Conservation (phyloP, 2,888 invertebrate species). For the Sarcophaga carnaria region DNA sequence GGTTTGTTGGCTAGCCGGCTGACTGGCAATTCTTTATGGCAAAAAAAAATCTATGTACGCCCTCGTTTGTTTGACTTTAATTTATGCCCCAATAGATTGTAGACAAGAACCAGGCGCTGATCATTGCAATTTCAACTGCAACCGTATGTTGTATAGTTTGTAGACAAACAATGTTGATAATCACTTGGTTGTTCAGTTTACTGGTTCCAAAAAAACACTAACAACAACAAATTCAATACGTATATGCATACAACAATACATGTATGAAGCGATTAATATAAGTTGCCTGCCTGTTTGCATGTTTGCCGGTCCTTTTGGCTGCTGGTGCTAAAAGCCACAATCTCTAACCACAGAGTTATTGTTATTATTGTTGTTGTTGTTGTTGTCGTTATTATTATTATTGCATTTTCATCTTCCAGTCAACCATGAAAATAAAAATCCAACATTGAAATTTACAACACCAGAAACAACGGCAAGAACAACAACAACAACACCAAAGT, state of each 20-base stretch:
- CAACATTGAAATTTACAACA: constrained; percentile 33
- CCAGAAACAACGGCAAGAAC: too few relatives aligned
- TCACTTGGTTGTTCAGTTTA: constrained; percentile 27
- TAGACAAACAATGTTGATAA: constrained; percentile 59
- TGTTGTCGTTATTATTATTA: constrained; percentile 10
- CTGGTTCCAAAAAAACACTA: neutral
- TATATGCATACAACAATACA: neutral
- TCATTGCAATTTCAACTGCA: constrained; percentile 61
- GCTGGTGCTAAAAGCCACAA: constrained; percentile 31
- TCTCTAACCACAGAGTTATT: constrained; percentile 30
- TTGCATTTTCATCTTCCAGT: constrained; percentile 30
- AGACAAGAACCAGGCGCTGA: constrained; percentile 60
- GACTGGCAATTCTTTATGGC: neutral
- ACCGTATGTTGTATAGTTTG: constrained; percentile 8
- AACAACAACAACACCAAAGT: too few relatives aligned
- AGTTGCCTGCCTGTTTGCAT: constrained; percentile 27
- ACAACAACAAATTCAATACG: neutral
- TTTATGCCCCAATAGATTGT: constrained; percentile 65
- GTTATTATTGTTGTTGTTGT: neutral
- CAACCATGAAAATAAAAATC: constrained; percentile 38
- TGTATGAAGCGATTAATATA: constrained; percentile 56
- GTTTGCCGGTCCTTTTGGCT: constrained; percentile 18
- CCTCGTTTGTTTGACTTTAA: constrained; percentile 66
- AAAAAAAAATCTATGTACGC: constrained; percentile 49
- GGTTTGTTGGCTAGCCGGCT: neutral